These are phyloP conservation scores for Drosophila willistoni DNA, from an alignment of 1,140 invertebrate species.

Conservation along the genomic window DNA sequence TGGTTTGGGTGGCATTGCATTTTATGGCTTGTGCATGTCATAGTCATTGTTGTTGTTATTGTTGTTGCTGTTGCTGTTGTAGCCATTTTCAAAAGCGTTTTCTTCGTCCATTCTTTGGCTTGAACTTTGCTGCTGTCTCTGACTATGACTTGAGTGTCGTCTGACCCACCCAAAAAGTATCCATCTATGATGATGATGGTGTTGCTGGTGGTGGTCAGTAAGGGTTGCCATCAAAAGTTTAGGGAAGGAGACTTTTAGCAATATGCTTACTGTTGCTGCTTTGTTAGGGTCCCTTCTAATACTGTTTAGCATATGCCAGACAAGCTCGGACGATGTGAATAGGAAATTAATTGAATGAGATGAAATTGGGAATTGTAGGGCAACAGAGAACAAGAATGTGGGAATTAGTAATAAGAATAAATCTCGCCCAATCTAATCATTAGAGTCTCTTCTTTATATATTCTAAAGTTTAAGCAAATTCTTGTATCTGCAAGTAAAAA, in stretches of 20 bases:
- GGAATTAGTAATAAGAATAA: slow-evolving; percentile 5
- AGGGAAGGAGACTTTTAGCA: slow-evolving; percentile 13
- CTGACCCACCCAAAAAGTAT: not conserved
- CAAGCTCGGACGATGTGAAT: not conserved
- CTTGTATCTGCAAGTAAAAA: no score
- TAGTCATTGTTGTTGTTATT: slow-evolving; percentile 63
- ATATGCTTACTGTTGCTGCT: slow-evolving; percentile 38
- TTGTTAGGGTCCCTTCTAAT: not conserved
- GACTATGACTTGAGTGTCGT: slow-evolving; percentile 38
- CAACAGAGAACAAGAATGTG: slow-evolving; percentile 2
- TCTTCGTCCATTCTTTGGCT: slow-evolving; percentile 31
- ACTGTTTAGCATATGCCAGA: slow-evolving; percentile 24
- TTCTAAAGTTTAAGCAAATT: no score
- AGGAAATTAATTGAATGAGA: slow-evolving; percentile 6
- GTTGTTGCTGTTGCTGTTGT: slow-evolving; percentile 64
- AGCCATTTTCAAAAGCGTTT: slow-evolving; percentile 54
- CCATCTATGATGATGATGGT: not conserved
- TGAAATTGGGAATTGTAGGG: not conserved
- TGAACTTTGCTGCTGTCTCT: slow-evolving; percentile 43
- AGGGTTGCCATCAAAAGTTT: slow-evolving; percentile 3
- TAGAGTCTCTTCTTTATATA: not conserved
- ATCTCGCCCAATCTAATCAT: not conserved
- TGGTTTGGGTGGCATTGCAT: slow-evolving; percentile 55
- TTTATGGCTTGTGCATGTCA: slow-evolving; percentile 76
- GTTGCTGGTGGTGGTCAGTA: slow-evolving; percentile 21